Evolutionary conservation across 1,140 invertebrate genomes (phyloP).

Genomic region (Sycophaga agraensis): DNA sequence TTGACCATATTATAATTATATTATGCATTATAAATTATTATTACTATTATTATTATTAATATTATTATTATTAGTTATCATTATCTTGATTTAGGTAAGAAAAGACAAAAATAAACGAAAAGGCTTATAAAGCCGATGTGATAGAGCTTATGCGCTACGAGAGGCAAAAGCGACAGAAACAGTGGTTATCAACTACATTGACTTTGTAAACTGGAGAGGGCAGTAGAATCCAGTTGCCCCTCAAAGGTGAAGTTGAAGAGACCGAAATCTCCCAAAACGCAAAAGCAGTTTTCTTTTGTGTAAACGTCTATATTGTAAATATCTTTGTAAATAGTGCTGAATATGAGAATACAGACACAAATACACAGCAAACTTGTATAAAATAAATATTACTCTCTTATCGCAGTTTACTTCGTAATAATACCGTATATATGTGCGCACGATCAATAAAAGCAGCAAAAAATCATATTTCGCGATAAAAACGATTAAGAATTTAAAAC

Average conservation of each 20-base stretch:
- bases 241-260: neutral
- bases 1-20: constrained; percentile 38
- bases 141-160: constrained; percentile 57
- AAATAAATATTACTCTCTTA: constrained; percentile 38
- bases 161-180: constrained; percentile 32
- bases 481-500: constrained; percentile 11
- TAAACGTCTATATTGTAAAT: constrained; percentile 29
- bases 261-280: constrained; percentile 13
- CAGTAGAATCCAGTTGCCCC: constrained; percentile 25
- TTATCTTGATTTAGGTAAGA: constrained; percentile 17
- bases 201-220: constrained; percentile 13
- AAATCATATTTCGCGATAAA: constrained; percentile 24
- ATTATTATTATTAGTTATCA: constrained; percentile 40
- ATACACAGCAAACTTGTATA: constrained; percentile 33
- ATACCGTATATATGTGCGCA: constrained; percentile 34
- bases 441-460: constrained; percentile 25
- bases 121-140: constrained; percentile 58
- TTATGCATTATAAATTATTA: constrained; percentile 42
- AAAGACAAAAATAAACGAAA: constrained; percentile 43
- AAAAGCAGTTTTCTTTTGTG: constrained; percentile 20
- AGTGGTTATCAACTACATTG: constrained; percentile 16
- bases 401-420: constrained; percentile 50
- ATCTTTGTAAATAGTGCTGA: constrained; percentile 27
- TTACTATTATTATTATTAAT: constrained; percentile 35
- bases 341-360: constrained; percentile 34